These are phyloP conservation scores for Anhinga anhinga DNA, from an alignment of 2,113 vertebrate genomes.

Conservation along the genomic window DNA sequence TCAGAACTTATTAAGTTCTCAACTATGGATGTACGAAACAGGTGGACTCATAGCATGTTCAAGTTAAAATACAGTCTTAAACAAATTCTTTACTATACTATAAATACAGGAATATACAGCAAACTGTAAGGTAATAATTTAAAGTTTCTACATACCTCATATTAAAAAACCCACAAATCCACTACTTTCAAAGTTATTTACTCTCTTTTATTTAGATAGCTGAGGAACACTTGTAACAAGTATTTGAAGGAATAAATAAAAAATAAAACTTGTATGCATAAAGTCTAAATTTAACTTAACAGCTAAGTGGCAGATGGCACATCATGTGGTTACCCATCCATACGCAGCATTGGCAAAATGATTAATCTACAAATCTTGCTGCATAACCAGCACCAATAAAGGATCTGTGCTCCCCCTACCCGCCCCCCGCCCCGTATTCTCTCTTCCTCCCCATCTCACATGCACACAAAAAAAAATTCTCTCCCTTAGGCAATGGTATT, in stretches of 20 bases:
- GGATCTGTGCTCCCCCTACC: neutral
- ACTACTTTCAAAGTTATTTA: neutral
- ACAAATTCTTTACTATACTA: neutral
- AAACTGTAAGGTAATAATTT: neutral
- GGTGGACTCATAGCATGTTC: neutral
- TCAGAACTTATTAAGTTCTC: neutral
- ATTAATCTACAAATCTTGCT: neutral
- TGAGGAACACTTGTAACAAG: neutral
- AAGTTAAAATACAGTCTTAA: neutral
- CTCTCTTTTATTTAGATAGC: neutral
- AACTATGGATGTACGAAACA: neutral
- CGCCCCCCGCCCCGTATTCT: neutral
- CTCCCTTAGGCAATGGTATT: neutral
- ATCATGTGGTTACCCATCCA: neutral
- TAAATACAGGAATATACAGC: neutral
- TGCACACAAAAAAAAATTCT: neutral
- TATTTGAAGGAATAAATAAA: neutral
- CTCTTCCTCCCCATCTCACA: neutral
- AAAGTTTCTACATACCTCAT: neutral
- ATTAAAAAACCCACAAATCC: neutral
- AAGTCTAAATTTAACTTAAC: neutral
- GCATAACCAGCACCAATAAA: neutral
- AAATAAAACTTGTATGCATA: neutral
- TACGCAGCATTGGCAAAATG: neutral
- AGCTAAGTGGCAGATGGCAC: constrained; percentile 28